A percentile compares a stretch with the other conserved stretches of the same genome.
These are phyloP conservation scores for Habropoda laboriosa DNA, from an alignment of 1,140 invertebrate species.

Conservation along the genomic window DNA sequence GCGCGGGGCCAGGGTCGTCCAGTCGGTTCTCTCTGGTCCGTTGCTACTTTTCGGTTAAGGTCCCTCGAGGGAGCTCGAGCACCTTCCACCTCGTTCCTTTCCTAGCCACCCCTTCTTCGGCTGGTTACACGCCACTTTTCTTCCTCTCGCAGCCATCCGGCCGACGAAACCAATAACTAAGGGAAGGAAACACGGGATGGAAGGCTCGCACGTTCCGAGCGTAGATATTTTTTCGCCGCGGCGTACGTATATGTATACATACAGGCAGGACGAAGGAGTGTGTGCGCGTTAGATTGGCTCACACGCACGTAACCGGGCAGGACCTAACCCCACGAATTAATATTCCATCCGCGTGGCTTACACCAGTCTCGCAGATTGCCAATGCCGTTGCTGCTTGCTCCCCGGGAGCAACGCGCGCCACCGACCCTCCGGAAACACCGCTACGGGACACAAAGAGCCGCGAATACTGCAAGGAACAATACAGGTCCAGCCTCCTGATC, in stretches of 20 bases:
- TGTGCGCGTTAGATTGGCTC: not conserved
- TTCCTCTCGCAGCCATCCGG: slow-evolving; percentile 28
- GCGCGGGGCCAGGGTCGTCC: not conserved
- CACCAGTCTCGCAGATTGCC: slow-evolving; percentile 68
- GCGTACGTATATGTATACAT: slow-evolving; percentile 44
- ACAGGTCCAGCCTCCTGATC: slow-evolving; percentile 23
- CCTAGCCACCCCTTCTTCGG: slow-evolving; percentile 22
- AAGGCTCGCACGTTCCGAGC: slow-evolving; percentile 47
- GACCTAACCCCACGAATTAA: slow-evolving; percentile 75
- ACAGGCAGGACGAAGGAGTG: not conserved
- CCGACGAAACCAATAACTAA: slow-evolving; percentile 79
- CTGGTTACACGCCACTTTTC: slow-evolving; percentile 52
- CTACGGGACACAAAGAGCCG: slow-evolving; percentile 55
- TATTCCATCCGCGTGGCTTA: slow-evolving; percentile 72
- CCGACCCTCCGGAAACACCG: slow-evolving; percentile 63
- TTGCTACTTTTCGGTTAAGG: slow-evolving; percentile 59
- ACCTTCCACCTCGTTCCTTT: slow-evolving; percentile 14
- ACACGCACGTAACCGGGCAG: slow-evolving; percentile 59
- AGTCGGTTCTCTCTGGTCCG: slow-evolving; percentile 39
- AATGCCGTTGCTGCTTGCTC: slow-evolving; percentile 61
- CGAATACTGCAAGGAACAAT: slow-evolving; percentile 48
- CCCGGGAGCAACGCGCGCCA: slow-evolving; percentile 45
- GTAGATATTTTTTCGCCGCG: slow-evolving; percentile 52
- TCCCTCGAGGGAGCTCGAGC: slow-evolving; percentile 41
- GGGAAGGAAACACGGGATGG: slow-evolving; percentile 59